phyloP scores from a whole-genome alignment of 2,113 vertebrate genomes.

The Nannospalax galili region DNA sequence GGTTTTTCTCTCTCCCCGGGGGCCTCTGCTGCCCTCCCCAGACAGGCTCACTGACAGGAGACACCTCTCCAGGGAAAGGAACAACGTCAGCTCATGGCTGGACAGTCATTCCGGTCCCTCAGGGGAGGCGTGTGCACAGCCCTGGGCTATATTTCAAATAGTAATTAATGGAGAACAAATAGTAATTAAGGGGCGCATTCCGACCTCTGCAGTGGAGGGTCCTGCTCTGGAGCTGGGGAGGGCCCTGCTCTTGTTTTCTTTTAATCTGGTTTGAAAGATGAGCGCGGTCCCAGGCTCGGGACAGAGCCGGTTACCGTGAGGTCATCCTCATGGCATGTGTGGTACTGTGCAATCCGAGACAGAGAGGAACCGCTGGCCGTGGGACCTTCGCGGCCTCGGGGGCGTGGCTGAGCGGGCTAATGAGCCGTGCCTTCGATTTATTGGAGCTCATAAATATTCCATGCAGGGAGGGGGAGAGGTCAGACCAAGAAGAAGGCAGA shows the following conservation, averaged over 20 bases:
- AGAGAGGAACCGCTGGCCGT: conserved; percentile 55
- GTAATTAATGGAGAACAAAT: conserved; percentile 30
- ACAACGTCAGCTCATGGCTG: not conserved
- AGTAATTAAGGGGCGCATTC: conserved; percentile 44
- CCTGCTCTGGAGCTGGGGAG: not conserved
- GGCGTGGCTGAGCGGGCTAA: conserved; percentile 81
- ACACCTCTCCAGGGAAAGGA: not conserved
- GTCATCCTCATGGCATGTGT: conserved; percentile 53
- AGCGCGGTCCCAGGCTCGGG: not conserved
- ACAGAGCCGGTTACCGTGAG: accelerated
- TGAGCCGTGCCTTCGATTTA: conserved; percentile 83
- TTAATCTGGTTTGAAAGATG: conserved; percentile 33
- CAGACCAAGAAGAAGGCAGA: conserved; percentile 63
- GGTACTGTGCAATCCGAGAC: not conserved
- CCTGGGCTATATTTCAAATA: not conserved
- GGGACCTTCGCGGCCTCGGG: conserved; percentile 57
- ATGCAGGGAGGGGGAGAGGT: conserved; percentile 7
- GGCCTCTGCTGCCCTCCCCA: accelerated
- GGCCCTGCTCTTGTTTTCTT: conserved; percentile 58
- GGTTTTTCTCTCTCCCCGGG: conserved; percentile 44
- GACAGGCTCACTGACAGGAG: not conserved
- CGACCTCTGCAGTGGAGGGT: not conserved
- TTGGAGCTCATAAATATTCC: conserved; percentile 87
- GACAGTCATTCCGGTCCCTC: not conserved
- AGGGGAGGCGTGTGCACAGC: not conserved